phyloP scores from a whole-genome alignment of 2,888 invertebrate species.

The Amiota minor region DNA sequence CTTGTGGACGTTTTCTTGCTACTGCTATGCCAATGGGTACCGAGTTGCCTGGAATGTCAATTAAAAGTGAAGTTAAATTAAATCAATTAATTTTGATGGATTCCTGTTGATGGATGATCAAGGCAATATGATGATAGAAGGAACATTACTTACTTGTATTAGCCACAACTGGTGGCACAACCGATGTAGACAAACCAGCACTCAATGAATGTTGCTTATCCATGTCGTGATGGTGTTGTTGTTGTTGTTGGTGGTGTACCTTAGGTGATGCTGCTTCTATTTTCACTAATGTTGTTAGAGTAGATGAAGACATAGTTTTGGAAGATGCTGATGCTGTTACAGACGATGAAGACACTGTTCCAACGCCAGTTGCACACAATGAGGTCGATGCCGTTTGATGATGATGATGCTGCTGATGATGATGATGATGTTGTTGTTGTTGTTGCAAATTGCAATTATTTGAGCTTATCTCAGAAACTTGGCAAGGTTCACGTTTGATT shows the following conservation, averaged over 20 bases:
- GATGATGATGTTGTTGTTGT: conserved; percentile 51
- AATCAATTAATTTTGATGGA: not conserved
- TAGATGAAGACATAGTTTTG: conserved; percentile 69
- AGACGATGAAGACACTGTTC: conserved; percentile 56
- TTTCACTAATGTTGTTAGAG: conserved; percentile 71
- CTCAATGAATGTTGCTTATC: conserved; percentile 57
- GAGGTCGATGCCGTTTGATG: conserved; percentile 52
- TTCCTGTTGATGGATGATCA: not conserved
- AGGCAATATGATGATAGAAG: conserved; percentile 8
- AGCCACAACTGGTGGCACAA: conserved; percentile 31
- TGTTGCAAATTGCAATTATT: conserved; percentile 69
- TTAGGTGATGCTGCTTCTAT: conserved; percentile 73
- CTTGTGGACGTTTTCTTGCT: conserved; percentile 80
- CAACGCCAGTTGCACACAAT: conserved; percentile 45
- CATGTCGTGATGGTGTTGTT: conserved; percentile 56
- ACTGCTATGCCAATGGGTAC: conserved; percentile 91
- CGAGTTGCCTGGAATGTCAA: conserved; percentile 73
- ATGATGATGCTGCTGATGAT: conserved; percentile 51
- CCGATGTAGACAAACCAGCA: conserved; percentile 31
- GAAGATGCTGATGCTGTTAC: conserved; percentile 60
- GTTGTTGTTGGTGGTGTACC: conserved; percentile 38
- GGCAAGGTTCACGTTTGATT: conserved; percentile 73
- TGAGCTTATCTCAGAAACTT: conserved; percentile 73
- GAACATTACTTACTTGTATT: conserved; percentile 60
- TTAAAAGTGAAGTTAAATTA: not conserved